phyloP scores from a whole-genome alignment of 2,797 vertebrate species.

The Phoxinus dragarum region DNA sequence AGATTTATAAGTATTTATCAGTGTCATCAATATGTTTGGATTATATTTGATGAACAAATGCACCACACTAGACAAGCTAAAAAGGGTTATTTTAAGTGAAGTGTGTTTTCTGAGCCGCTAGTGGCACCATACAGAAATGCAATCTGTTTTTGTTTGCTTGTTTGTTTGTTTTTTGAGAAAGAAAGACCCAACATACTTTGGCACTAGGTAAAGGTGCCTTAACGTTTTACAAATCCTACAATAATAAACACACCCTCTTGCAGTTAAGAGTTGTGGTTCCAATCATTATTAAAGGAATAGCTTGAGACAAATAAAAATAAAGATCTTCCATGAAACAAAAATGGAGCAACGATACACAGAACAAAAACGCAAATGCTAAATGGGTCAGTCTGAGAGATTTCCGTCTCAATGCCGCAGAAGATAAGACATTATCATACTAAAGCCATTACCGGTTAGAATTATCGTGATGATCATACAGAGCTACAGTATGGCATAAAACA shows the following conservation, averaged over 20 bases:
- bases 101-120: neutral
- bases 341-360: neutral
- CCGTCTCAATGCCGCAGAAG: slow-evolving; percentile 58
- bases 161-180: neutral
- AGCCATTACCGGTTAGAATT: slow-evolving; percentile 60
- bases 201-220: neutral
- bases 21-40: slow-evolving; percentile 20
- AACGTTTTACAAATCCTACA: neutral
- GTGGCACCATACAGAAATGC: neutral
- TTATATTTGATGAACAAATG: slow-evolving; percentile 37
- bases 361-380: neutral
- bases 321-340: slow-evolving; percentile 16
- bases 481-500: slow-evolving; percentile 64
- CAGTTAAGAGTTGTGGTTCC: neutral
- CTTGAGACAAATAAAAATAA: neutral
- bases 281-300: neutral
- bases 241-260: neutral
- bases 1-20: slow-evolving; percentile 17
- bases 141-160: neutral
- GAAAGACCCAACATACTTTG: neutral
- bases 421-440: slow-evolving; percentile 53
- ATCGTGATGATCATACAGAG: slow-evolving; percentile 60
- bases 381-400: slow-evolving; percentile 51
- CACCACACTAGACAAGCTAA: neutral
- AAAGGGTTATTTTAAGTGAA: neutral